Percentiles rank a stretch among this genome's conserved stretches.
phyloP scores from a whole-genome alignment of 2,888 invertebrate species.

The Calliopum simillimum region DNA sequence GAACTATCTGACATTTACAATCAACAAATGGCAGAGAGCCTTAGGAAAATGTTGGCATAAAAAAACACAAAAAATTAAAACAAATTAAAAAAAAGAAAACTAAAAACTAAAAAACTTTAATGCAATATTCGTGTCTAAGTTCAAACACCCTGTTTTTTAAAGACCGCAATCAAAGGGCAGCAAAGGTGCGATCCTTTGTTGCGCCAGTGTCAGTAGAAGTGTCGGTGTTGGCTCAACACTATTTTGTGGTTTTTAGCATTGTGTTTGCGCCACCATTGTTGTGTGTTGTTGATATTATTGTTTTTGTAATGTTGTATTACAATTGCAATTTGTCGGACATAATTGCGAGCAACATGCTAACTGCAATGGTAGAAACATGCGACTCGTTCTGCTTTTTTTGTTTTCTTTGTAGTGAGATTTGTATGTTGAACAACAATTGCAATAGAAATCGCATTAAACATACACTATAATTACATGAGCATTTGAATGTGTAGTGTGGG shows the following conservation, averaged over 20 bases:
- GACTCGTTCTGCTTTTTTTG: background rate
- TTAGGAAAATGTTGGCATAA: too few relatives aligned
- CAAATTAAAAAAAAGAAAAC: background rate
- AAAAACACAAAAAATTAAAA: too few relatives aligned
- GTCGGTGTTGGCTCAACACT: constrained; percentile 30
- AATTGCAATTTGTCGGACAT: constrained; percentile 49
- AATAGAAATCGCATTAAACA: constrained; percentile 27
- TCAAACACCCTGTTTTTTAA: background rate
- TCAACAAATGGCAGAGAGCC: background rate
- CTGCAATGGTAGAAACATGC: constrained; percentile 14
- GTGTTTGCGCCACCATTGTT: background rate
- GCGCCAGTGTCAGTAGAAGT: constrained; percentile 4
- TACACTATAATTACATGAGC: constrained; percentile 18
- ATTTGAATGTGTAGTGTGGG: background rate
- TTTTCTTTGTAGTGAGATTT: background rate
- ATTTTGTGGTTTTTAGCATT: constrained; percentile 7
- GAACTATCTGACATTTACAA: constrained; percentile 22
- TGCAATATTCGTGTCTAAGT: constrained; percentile 10
- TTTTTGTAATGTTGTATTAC: constrained; percentile 46
- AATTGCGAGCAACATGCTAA: constrained; percentile 51
- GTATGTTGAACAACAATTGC: background rate
- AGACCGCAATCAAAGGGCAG: constrained; percentile 5
- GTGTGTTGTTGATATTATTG: constrained; percentile 40
- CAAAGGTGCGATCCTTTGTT: too few relatives aligned
- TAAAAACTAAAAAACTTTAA: background rate